Conservation (phyloP, 2,888 invertebrate genomes). For the Bibio marci region DNA sequence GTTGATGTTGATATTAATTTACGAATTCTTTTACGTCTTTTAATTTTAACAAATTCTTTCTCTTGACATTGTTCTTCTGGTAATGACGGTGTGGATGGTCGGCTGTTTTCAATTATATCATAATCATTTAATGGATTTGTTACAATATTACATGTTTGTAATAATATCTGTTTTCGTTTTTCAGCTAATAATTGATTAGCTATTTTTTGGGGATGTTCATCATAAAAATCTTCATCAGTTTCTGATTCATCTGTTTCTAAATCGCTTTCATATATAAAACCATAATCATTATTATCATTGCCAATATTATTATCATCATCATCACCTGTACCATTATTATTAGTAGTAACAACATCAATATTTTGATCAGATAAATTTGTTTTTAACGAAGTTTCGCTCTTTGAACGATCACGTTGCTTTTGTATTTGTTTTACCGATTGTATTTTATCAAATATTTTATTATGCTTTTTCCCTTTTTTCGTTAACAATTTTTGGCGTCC, state of each 20-base stretch:
- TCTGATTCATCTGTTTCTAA: constrained; percentile 71
- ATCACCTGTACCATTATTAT: constrained; percentile 34
- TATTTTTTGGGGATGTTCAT: constrained; percentile 59
- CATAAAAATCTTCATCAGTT: constrained; percentile 78
- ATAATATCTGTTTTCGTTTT: constrained; percentile 51
- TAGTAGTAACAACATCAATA: constrained; percentile 21
- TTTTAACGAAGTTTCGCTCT: constrained; percentile 17
- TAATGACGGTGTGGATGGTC: constrained; percentile 43
- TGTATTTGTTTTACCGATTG: constrained; percentile 12
- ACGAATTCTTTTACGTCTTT: constrained; percentile 50
- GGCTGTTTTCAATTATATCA: constrained; percentile 41
- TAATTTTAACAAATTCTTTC: constrained; percentile 35
- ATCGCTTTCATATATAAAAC: constrained; percentile 62
- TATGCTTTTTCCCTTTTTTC: constrained; percentile 33
- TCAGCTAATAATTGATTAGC: constrained; percentile 57
- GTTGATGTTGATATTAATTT: too few relatives aligned
- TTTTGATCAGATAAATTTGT: constrained; percentile 21
- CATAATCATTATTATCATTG: constrained; percentile 23
- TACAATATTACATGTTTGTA: constrained; percentile 31
- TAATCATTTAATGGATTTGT: constrained; percentile 42
- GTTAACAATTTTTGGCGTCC: constrained; percentile 20
- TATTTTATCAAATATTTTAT: constrained; percentile 19
- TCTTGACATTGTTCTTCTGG: constrained; percentile 24
- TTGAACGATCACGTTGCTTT: constrained; percentile 11
- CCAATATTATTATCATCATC: constrained; percentile 26